These are phyloP conservation scores for Tor tambroides DNA, from an alignment of 2,113 vertebrate genomes.

Conservation along the genomic window DNA sequence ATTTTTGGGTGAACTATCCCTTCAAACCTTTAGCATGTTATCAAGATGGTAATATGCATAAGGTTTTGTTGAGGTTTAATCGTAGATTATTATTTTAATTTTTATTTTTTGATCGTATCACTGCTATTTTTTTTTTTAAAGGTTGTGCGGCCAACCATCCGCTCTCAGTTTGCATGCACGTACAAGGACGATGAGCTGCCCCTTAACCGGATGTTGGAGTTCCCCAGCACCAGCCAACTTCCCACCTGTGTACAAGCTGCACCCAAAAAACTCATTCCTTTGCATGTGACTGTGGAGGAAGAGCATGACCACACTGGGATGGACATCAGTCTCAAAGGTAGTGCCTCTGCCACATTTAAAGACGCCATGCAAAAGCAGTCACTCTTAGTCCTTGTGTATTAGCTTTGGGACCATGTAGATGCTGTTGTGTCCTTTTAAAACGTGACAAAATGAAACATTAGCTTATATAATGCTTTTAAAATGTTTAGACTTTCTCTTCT, in stretches of 20 bases:
- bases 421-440: neutral
- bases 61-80: no score
- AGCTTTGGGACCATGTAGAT: neutral
- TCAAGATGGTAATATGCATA: no score
- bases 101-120: no score
- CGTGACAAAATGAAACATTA: neutral
- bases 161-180: slow-evolving; percentile 95
- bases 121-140: slow-evolving; percentile 61
- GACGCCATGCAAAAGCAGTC: neutral
- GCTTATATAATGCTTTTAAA: neutral
- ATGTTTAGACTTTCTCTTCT: neutral
- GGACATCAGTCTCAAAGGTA: slow-evolving; percentile 27
- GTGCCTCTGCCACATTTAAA: neutral
- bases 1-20: no score
- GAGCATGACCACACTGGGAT: slow-evolving; percentile 4
- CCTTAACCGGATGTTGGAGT: slow-evolving; percentile 73
- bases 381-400: neutral
- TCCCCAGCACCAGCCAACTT: slow-evolving; percentile 69
- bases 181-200: slow-evolving; percentile 80
- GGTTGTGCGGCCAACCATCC: slow-evolving; percentile 78
- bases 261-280: slow-evolving; percentile 60
- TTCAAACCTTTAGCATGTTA: no score
- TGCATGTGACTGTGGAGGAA: slow-evolving; percentile 26
- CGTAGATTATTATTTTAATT: no score
- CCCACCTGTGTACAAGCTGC: slow-evolving; percentile 68